These are phyloP conservation scores for Cynopterus brachyotis DNA, from an alignment of 2,113 vertebrate genomes.

Conservation along the genomic window DNA sequence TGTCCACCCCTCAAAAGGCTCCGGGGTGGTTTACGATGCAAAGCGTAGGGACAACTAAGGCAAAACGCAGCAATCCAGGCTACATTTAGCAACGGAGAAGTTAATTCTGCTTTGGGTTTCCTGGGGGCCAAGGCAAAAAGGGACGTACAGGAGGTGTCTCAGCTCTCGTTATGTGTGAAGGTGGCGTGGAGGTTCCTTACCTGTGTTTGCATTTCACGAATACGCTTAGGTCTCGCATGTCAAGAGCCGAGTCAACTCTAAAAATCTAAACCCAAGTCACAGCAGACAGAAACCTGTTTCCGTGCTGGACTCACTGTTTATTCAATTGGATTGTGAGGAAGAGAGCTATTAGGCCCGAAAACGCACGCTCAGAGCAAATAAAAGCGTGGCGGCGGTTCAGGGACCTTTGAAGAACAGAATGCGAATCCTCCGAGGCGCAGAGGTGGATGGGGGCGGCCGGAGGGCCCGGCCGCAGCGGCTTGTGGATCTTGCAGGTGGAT, in stretches of 20 bases:
- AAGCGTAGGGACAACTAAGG: neutral
- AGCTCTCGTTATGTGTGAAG: neutral
- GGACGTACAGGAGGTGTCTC: neutral
- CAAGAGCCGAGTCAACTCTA: neutral
- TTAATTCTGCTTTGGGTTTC: neutral
- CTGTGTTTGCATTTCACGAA: neutral
- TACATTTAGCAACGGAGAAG: neutral
- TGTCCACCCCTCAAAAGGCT: neutral
- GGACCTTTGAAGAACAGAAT: neutral
- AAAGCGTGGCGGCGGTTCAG: neutral
- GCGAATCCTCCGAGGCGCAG: neutral
- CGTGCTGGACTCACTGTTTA: neutral
- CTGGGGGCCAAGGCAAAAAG: neutral
- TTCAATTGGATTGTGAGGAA: neutral
- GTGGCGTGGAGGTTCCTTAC: neutral
- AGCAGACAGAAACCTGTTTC: neutral
- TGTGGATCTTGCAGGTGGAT: slow-evolving; percentile 81
- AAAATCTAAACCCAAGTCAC: neutral
- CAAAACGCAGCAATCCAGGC: neutral
- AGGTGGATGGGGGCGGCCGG: rapidly evolving
- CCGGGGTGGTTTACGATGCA: neutral
- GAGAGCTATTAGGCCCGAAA: neutral
- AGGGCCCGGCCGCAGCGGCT: neutral
- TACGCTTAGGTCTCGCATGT: neutral
- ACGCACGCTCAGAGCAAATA: neutral